phyloP scores from a whole-genome alignment of 2,888 invertebrate genomes.

The Petrolisthes manimaculis region DNA sequence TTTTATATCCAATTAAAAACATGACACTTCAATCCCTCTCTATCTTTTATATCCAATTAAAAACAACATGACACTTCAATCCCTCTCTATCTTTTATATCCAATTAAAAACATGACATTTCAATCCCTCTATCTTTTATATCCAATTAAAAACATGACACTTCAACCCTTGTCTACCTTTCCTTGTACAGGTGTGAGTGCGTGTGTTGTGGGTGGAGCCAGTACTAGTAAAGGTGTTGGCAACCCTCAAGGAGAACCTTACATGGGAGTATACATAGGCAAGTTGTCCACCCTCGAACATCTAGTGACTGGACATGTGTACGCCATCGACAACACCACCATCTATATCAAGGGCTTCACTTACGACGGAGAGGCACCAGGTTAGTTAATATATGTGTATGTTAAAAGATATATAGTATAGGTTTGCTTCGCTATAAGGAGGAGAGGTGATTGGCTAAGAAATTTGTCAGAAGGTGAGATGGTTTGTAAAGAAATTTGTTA shows the following conservation, averaged over 20 bases:
- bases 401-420: not conserved
- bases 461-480: no score
- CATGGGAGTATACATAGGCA: constrained; percentile 55
- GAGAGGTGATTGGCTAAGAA: no score
- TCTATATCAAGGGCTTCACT: constrained; percentile 51
- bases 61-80: not conserved
- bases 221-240: not conserved
- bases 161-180: not conserved
- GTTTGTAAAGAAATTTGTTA: not conserved
- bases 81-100: not conserved
- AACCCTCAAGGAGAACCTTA: not conserved
- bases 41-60: not conserved
- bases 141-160: no score
- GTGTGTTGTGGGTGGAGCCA: not conserved
- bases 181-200: not conserved
- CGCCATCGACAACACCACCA: constrained; percentile 62
- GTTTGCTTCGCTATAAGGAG: not conserved
- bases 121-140: not conserved
- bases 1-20: not conserved
- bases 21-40: not conserved
- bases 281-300: constrained; percentile 54
- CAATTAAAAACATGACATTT: not conserved
- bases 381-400: constrained; percentile 10
- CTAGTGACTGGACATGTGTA: constrained; percentile 61
- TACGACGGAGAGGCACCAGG: constrained; percentile 64